Base-by-base conservation (phyloP, 2,888 invertebrate species). In the Melanchra persicariae region DNA sequence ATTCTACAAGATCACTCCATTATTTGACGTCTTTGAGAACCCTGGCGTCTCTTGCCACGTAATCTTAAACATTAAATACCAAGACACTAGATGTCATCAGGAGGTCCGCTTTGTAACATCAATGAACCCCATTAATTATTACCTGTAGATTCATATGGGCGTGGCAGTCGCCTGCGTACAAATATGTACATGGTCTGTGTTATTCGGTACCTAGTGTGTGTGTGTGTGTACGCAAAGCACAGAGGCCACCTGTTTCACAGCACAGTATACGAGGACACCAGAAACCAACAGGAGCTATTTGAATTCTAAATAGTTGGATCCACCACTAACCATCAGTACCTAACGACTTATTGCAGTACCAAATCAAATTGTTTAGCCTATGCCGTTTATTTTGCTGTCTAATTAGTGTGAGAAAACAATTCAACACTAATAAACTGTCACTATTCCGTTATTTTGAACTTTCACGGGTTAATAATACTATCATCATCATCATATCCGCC, bases 181-280 rank as follows among this genome's bases (percentile, higher is more conserved):
- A n/a, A n/a, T n/a, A n/a, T n/a, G n/a, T n/a, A n/a, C n/a, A n/a
- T 4, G 9, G 30, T 30, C 17, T 34, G 12, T 19, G 8, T 17
- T n/a, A n/a, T 19, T 2, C 7, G 4, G 4, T 55, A n/a, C n/a
- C n/a, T n/a, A n/a, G 55, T 34, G 17, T 26, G 19, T n/a, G 47
- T 45, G 45, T 45, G 45, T 6, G 45, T 45, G 17, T 45, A 45
- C n/a, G 34, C 7, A 19, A 19, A 2, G 9, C n/a, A 19, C 26
- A 37, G 26, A 12, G n/a, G 30, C 58, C 70, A 70, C 70, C 52
- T 70, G 69, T 59, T 52, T 69, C n/a, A n/a, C n/a, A 26, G 24
- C n/a, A 26, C 26, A 17, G 8, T 24, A 6, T 47, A 69, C 59
- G 19, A 70, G 59, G 70, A 19, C n/a, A 22, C 45, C 52, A 70